These are phyloP conservation scores for Pelecanoides urinatrix DNA, from an alignment of 2,113 vertebrate species.

Conservation along the genomic window DNA sequence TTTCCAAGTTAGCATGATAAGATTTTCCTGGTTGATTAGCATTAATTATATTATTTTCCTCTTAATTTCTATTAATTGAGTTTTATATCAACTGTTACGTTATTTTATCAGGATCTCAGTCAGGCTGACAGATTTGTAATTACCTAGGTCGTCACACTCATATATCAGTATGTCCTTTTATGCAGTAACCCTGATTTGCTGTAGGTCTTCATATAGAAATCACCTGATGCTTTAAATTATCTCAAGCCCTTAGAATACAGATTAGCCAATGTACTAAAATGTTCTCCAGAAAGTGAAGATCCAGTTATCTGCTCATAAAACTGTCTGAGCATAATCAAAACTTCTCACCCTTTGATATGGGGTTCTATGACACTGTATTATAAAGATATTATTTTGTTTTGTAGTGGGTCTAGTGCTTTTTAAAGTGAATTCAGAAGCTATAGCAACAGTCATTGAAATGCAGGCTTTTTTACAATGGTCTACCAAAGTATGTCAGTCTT, in stretches of 20 bases:
- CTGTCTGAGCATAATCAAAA: not conserved
- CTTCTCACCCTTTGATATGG: not conserved
- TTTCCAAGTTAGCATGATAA: not conserved
- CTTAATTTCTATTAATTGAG: not conserved
- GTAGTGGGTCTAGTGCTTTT: not conserved
- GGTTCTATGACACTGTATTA: not conserved
- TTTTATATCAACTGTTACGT: not conserved
- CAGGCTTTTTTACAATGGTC: not conserved
- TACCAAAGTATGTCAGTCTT: not conserved
- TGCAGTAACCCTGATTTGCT: not conserved
- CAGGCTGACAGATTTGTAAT: not conserved
- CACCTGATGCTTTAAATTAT: not conserved
- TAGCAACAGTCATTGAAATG: not conserved
- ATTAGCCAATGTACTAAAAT: not conserved
- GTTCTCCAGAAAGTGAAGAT: not conserved
- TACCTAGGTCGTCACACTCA: not conserved
- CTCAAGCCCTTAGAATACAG: not conserved
- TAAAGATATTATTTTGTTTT: not conserved
- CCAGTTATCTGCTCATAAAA: not conserved
- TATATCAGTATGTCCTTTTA: not conserved
- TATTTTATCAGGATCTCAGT: not conserved
- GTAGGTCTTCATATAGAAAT: not conserved
- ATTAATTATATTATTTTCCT: not conserved
- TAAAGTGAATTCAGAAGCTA: not conserved
- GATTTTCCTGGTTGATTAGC: not conserved